phyloP scores from a whole-genome alignment of 53 echinoderm and acorn worm species.

The Pentamera pediparva region DNA sequence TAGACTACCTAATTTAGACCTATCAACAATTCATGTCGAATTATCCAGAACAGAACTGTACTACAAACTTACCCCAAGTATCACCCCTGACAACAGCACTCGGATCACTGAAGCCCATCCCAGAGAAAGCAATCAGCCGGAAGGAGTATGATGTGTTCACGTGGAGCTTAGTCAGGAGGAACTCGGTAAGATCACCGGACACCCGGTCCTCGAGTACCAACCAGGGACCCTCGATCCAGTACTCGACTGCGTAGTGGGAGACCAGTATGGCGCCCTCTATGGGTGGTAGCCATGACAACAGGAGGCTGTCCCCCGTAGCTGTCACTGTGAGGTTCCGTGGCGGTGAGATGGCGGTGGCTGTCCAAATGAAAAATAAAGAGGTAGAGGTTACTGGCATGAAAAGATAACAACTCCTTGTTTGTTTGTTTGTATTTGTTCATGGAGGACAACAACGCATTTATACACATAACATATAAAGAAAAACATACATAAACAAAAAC shows the following conservation, averaged over 20 bases:
- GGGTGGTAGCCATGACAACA: slow-evolving; percentile 75
- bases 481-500: not conserved
- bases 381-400: not conserved
- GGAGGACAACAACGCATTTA: not conserved
- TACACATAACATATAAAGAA: not conserved
- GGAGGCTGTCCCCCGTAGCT: slow-evolving; percentile 45
- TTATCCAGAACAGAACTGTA: too few relatives aligned
- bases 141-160: slow-evolving; percentile 71
- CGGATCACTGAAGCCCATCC: slow-evolving; percentile 63
- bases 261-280: slow-evolving; percentile 48
- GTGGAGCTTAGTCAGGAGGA: slow-evolving; percentile 31
- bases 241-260: slow-evolving; percentile 73
- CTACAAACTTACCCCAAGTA: slow-evolving; percentile 66
- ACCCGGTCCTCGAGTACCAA: slow-evolving; percentile 68
- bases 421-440: not conserved
- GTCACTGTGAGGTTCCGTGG: slow-evolving; percentile 67
- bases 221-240: slow-evolving; percentile 65
- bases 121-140: slow-evolving; percentile 77
- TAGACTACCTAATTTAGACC: too few relatives aligned
- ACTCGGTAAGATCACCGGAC: slow-evolving; percentile 24
- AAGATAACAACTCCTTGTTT: not conserved
- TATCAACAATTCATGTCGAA: too few relatives aligned
- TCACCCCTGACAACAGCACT: slow-evolving; percentile 62
- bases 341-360: slow-evolving; percentile 69
- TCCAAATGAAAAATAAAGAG: not conserved